These are phyloP conservation scores for Whitmania pigra DNA, from an alignment of 1,140 invertebrate species.

Conservation along the genomic window DNA sequence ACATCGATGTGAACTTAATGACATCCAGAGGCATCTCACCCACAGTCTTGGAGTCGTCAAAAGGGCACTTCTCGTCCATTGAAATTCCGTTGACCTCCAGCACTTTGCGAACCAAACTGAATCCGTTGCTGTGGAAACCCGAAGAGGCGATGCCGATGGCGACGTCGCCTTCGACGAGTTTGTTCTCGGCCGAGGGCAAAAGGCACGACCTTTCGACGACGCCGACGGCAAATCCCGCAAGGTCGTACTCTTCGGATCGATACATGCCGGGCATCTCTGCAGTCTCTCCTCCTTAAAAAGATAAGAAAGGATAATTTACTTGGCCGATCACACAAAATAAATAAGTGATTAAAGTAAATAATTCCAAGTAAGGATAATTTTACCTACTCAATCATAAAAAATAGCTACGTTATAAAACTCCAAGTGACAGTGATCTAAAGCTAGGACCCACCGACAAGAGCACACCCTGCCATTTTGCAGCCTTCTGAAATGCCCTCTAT, in stretches of 20 bases:
- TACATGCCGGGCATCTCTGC: conserved; percentile 95
- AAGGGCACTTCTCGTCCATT: neutral
- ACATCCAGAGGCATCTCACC: neutral
- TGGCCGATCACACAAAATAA: neutral
- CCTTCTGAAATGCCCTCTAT: conserved; percentile 73
- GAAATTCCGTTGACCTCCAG: conserved; percentile 46
- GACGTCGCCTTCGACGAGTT: conserved; percentile 53
- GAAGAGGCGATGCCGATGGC: conserved; percentile 73
- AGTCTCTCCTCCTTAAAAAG: conserved; percentile 68
- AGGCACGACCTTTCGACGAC: conserved; percentile 64
- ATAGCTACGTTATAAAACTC: too few relatives aligned
- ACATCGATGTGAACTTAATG: neutral
- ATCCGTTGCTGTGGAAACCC: conserved; percentile 90
- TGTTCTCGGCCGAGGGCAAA: conserved; percentile 61
- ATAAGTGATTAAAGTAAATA: too few relatives aligned
- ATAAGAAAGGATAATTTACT: conserved; percentile 1
- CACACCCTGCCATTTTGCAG: conserved; percentile 70
- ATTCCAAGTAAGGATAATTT: too few relatives aligned
- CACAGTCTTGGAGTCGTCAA: neutral
- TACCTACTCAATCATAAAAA: too few relatives aligned
- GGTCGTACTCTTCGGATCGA: conserved; percentile 68
- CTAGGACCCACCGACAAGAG: conserved; percentile 60
- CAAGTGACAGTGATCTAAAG: too few relatives aligned
- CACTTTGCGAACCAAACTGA: conserved; percentile 77
- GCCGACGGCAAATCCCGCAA: conserved; percentile 88